A percentile compares a stretch with the other conserved stretches of the same genome.
phyloP scores from a whole-genome alignment of 2,888 invertebrate genomes.

The Chrysolina haemoptera region DNA sequence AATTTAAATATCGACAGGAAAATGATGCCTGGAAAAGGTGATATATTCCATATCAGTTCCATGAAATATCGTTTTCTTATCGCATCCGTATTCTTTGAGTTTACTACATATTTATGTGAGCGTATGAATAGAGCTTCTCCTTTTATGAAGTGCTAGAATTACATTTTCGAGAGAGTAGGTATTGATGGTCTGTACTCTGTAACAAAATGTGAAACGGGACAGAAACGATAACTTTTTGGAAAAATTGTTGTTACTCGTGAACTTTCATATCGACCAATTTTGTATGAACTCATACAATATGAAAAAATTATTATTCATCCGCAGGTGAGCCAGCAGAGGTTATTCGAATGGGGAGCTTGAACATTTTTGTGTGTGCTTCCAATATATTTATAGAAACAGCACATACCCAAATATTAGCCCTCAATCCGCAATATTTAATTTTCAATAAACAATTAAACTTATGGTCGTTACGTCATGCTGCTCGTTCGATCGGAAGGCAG shows the following conservation, averaged over 20 bases:
- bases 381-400: no score
- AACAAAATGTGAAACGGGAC: slow-evolving; percentile 33
- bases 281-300: neutral
- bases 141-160: slow-evolving; percentile 46
- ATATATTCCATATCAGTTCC: slow-evolving; percentile 48
- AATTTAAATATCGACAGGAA: slow-evolving; percentile 46
- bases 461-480: no score
- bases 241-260: neutral
- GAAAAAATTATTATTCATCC: slow-evolving; percentile 7
- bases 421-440: no score
- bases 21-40: slow-evolving; percentile 43
- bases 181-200: slow-evolving; percentile 38
- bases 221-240: slow-evolving; percentile 2
- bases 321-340: neutral
- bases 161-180: slow-evolving; percentile 33
- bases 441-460: no score
- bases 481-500: no score
- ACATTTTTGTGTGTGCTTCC: no score
- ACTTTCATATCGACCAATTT: neutral
- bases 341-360: no score
- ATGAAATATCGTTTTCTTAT: slow-evolving; percentile 49
- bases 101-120: slow-evolving; percentile 49
- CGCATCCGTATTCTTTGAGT: slow-evolving; percentile 47
- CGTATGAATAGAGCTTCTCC: slow-evolving; percentile 45
- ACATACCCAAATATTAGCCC: no score